A percentile compares a stretch with the other conserved stretches of the same genome.
phyloP scores from a whole-genome alignment of 2,113 vertebrate genomes.

The Melanocharis versteri region DNA sequence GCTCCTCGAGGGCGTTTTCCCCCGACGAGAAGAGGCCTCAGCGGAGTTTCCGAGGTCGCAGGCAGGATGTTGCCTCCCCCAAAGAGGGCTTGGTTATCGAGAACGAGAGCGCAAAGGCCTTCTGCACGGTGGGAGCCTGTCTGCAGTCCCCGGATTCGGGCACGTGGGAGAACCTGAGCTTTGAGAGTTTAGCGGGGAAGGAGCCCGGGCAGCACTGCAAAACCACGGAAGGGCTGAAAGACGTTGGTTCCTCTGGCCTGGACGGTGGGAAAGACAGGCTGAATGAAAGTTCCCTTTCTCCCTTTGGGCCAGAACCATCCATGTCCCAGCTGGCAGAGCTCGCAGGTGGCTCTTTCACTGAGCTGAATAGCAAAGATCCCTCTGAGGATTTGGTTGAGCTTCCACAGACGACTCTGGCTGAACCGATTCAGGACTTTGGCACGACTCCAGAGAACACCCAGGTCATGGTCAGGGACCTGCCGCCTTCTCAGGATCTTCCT shows the following conservation, averaged over 20 bases:
- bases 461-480: neutral
- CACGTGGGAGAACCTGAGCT: slow-evolving; percentile 59
- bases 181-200: slow-evolving; percentile 23
- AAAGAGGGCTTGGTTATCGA: slow-evolving; percentile 62
- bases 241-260: neutral
- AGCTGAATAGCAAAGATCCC: neutral
- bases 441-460: neutral
- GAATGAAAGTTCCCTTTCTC: neutral
- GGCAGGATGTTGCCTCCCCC: neutral
- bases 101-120: slow-evolving; percentile 48
- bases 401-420: neutral
- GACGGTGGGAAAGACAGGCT: neutral
- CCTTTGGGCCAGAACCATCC: neutral
- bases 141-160: slow-evolving; percentile 59
- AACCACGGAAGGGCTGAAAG: neutral
- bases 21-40: slow-evolving; percentile 71
- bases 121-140: slow-evolving; percentile 39
- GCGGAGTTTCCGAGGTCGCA: slow-evolving; percentile 59
- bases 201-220: neutral
- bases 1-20: slow-evolving; percentile 78
- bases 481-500: neutral
- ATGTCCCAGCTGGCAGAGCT: neutral
- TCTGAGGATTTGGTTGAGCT: neutral
- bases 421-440: neutral
- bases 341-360: neutral